Base-by-base conservation (phyloP, 2,797 vertebrate species). In the Oreochromis grahami region DNA sequence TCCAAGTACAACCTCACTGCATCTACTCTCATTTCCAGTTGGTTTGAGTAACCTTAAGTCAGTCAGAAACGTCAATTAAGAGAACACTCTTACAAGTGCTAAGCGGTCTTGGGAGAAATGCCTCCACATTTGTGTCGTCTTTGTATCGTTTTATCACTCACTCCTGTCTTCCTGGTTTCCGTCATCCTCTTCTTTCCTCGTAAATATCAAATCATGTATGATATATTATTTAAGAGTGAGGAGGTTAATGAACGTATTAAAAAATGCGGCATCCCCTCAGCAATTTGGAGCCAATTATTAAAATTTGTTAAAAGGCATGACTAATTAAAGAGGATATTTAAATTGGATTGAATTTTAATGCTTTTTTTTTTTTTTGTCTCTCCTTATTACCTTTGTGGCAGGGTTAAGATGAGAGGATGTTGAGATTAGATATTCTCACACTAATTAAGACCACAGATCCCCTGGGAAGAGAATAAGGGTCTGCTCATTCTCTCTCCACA, bases 321-420 rank as follows among this genome's bases (percentile, higher is more conserved):
- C 96, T 97, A 97, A 97, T 97, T 97, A 97, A 96, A 96, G 95
- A 94, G 96, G 96, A 96, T 95, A 95, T 97, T 96, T 96, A 95
- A 96, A 96, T 95, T 89, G 94, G 93, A 95, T 96, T 96, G 96
- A 96, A 97, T 97, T 97, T 96, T 96, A 97, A 97, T 96, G 95
- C 93, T 82, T 94, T 91, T 34, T 38, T 92, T n/a, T n/a, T 88
- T 92, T 88, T 86, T 86, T 41, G 77, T 79, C 74, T 79, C 80
- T 93, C 89, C 94, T 95, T 95, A 96, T 97, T 97, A 96, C 96
- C 95, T 96, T 96, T 95, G 95, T 95, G 94, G 92, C 92, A 86
- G 94, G 96, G 96, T 96, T 96, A 96, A 96, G 94, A 96, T 96
- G 96, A 97, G 96, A 96, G 92, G 95, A 95, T 96, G 95, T 94